phyloP scores from a whole-genome alignment of 2,113 vertebrate genomes.

The Tenrec ecaudatus region DNA sequence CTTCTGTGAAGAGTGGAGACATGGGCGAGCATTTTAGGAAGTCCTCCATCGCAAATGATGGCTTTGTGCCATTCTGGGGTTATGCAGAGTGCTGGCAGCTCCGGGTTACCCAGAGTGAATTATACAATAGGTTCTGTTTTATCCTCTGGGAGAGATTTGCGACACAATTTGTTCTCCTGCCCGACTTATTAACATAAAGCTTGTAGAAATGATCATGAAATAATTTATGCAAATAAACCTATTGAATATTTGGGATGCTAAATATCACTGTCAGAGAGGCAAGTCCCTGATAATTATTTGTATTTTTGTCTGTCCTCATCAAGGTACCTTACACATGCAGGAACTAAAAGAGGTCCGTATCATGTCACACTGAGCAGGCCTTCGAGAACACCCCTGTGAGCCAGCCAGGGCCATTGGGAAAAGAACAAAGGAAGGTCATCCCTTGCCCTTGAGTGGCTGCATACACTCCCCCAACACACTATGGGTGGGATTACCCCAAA shows the following conservation, averaged over 20 bases:
- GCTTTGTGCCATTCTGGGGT: neutral
- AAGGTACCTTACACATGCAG: neutral
- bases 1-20: neutral
- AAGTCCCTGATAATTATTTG: neutral
- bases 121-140: neutral
- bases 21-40: neutral
- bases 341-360: neutral
- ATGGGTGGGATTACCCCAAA: neutral
- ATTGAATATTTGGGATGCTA: neutral
- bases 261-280: neutral
- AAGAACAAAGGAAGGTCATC: neutral
- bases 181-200: neutral
- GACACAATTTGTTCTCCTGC: neutral
- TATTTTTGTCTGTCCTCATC: neutral
- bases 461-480: neutral
- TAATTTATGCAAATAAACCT: slow-evolving; percentile 42
- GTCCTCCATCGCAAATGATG: neutral
- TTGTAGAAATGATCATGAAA: neutral
- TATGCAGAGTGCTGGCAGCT: neutral
- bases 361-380: neutral
- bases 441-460: neutral
- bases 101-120: neutral
- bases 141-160: neutral
- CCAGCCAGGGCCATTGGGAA: neutral
- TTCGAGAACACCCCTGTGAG: neutral